Percentiles rank a stretch among this genome's conserved stretches.
Conservation (phyloP, 2,888 invertebrate species). For the Boloria selene region DNA sequence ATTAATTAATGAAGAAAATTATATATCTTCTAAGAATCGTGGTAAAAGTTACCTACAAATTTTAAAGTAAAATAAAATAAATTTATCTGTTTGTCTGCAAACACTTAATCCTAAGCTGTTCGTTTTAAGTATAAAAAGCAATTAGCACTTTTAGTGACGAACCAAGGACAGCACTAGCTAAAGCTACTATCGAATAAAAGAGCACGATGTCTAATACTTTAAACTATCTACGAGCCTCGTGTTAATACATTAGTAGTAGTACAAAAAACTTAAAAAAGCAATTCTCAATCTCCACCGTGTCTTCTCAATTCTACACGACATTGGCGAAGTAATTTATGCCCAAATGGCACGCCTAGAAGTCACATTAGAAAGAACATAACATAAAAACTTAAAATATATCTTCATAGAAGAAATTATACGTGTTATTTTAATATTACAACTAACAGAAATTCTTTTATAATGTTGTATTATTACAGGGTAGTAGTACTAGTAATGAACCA, state of each 20-base stretch:
- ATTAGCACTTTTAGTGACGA: background rate
- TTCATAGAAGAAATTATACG: constrained; percentile 34
- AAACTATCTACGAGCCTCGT: constrained; percentile 45
- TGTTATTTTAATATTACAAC: constrained; percentile 10
- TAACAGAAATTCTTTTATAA: background rate
- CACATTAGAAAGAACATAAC: no score
- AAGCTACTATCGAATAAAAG: background rate
- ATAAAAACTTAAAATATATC: constrained; percentile 62
- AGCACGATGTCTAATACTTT: background rate
- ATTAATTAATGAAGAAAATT: no score
- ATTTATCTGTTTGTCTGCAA: no score
- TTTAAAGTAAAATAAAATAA: no score
- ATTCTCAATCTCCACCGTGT: no score
- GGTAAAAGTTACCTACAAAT: no score
- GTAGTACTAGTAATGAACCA: background rate
- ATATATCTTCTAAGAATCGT: no score
- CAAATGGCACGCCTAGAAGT: no score
- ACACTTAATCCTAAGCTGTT: no score
- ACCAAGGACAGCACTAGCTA: background rate
- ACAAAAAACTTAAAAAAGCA: no score
- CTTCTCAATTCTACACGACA: no score
- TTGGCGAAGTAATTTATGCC: no score
- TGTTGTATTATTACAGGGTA: background rate
- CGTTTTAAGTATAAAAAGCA: background rate
- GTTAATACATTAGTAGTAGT: constrained; percentile 56